Evolutionary conservation across 2,113 vertebrate genomes (phyloP), one percentile per base, ranked within the genome.

Genomic region (Cichladusa arquata): DNA sequence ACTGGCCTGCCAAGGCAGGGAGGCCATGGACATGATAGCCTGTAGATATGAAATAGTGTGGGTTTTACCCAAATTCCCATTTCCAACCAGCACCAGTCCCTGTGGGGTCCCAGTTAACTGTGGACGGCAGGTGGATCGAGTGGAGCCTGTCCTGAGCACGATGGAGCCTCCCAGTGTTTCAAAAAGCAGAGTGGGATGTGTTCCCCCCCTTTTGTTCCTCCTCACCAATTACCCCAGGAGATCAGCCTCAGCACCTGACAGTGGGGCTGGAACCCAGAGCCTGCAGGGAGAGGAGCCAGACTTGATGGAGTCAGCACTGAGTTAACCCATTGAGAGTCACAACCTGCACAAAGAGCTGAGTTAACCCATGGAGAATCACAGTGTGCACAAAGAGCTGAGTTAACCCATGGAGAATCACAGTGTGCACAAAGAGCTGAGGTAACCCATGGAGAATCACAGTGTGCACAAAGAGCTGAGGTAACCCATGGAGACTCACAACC

Each of bases 91-190:
- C 34, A 57, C 5, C 44, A 33, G 26, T n/a, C 14, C 2, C 44
- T 58, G 40, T 1, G 2, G 48, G 13, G 24, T 44, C 2, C 0
- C 73, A 34, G 28, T 10, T 7, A 4, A 5, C 8, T 28, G 17
- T 9, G 25, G 36, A 3, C 22, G 34, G 50, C 20, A 26, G 14
- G 5, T 1, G 44, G 25, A 25, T 67, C 2, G 18, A 5, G 28
- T 1, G 0, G 17, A 28, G 11, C 36, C 26, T 76, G 23, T 65
- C 28, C 44, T 0, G 2, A 25, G 50, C 3, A 7, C 0, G 1
- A 34, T 12, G 22, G 56, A 61, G 6, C 23, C 54, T 61, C 53
- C 8, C 47, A 19, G 47, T 26, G n/a, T 12, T 81, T 62, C 26
- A 36, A 47, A 83, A 85, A 44, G 53, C 11, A 38, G 16, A 9